These are phyloP conservation scores for Rattus norvegicus DNA, from an alignment of 2,113 vertebrate species.

Conservation along the genomic window GRCr8 NC_086037.1:65529001-65529500, in stretches of 20 bases:
- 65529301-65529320: neutral
- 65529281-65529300: neutral
- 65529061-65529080: neutral
- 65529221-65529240: no score
- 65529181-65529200: neutral
- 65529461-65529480: slow-evolving; percentile 98
- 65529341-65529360: neutral
- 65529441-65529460: slow-evolving; percentile 97
- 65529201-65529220: neutral
- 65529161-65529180: neutral
- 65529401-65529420: neutral
- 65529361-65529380: neutral
- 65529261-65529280: neutral
- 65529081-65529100: neutral
- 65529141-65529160: neutral
- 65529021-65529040: neutral
- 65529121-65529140: neutral
- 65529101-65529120: neutral
- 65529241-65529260: rapidly evolving
- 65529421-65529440: rapidly evolving
- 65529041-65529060: rapidly evolving
- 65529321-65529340: neutral
- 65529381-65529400: rapidly evolving
- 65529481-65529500: slow-evolving; percentile 98
- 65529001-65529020: neutral